Base-by-base conservation (phyloP, 2,888 invertebrate genomes). In the Isotomurus palustris region DNA sequence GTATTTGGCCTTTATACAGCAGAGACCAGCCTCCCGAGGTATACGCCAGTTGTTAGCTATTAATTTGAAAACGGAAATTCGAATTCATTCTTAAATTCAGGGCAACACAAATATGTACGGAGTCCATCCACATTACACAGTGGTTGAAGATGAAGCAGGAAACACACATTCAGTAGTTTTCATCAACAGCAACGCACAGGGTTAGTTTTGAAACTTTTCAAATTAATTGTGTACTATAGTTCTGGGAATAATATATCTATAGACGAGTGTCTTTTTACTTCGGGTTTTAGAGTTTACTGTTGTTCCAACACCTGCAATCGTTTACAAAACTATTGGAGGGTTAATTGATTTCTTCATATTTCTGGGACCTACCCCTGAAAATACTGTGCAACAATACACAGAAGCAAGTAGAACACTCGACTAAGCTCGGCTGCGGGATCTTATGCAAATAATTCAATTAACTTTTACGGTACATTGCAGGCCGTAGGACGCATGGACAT, bases 181-280 rank as follows among this genome's bases (percentile, higher is more conserved):
- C 6, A 78, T 88, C 21, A 91, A 91, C 74, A 87, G 88, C 71
- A 89, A 91, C 74, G 87, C 89, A 40, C 87, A 89, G 85, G 88
- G 88, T 88, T 79, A 73, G 10, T 21, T 72, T 22, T 10, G 3
- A 25, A 17, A 24, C 29, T 17, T 72, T 14, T 17, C 10, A 8
- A 21, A 27, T 50, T 22, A 40, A 40, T 12, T 41, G 8, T 41
- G 14, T 41, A 19, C 17, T 8, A 10, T 19, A 12, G 10, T n/a
- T n/a, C n/a, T n/a, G n/a, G n/a, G n/a, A n/a, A n/a, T 14, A 29
- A 48, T 14, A 28, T 4, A 25, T 21, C 50, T 40, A 6, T 40
- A 6, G 40, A 24, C 24, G 36, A 32, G 45, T 45, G 43, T 52
- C 32, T 40, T 19, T 35, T 29, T 4, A 21, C 32, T 29, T 8